These are phyloP conservation scores for Hippolais icterina DNA, from an alignment of 2,113 vertebrate species.

Conservation along the genomic window DNA sequence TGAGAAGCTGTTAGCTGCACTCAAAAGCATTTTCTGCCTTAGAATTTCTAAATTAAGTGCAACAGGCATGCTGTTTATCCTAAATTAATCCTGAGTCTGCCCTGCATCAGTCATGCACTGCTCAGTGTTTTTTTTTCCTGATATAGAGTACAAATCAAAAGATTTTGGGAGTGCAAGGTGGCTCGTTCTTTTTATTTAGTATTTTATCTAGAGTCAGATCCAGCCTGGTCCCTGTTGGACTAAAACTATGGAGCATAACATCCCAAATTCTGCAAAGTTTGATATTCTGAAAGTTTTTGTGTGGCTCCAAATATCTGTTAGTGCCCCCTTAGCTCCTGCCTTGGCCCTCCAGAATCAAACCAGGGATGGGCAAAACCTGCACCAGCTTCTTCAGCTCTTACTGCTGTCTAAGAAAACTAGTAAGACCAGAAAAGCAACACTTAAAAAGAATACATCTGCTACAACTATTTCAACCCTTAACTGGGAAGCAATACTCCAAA, in stretches of 20 bases:
- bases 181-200: neutral
- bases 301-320: neutral
- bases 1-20: neutral
- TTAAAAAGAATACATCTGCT: neutral
- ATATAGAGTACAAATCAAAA: neutral
- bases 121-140: neutral
- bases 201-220: neutral
- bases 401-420: neutral
- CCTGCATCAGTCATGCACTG: neutral
- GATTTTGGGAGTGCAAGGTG: neutral
- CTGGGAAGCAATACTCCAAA: neutral
- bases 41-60: neutral
- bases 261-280: neutral
- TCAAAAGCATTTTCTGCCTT: neutral
- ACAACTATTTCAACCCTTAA: neutral
- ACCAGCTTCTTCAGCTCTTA: neutral
- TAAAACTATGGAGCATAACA: neutral
- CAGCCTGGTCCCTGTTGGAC: neutral
- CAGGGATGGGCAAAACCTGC: neutral
- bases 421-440: neutral
- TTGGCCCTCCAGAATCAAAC: neutral
- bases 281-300: neutral
- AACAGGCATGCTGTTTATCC: constrained; percentile 14
- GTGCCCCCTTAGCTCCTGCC: neutral
- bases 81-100: constrained; percentile 9